Evolutionary conservation across 2,888 invertebrate species (phyloP).

Genomic region (Ochropleura leucogaster): DNA sequence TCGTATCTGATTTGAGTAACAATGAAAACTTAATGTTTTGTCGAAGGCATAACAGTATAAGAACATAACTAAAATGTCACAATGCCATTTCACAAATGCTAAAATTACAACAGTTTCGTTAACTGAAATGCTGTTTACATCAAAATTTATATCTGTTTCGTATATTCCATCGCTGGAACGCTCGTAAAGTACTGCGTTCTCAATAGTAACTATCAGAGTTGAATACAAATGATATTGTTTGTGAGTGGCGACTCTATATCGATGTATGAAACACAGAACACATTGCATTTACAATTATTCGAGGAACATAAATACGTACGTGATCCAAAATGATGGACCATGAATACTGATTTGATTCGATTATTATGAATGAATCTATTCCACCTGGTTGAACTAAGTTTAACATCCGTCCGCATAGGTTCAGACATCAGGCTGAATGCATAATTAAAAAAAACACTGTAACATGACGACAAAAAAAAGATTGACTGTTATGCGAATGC

Average conservation of each 20-base stretch:
- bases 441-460: background rate
- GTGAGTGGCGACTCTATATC: slow-evolving; percentile 34
- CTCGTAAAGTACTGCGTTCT: slow-evolving; percentile 62
- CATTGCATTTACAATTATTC: slow-evolving; percentile 67
- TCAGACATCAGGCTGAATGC: too few species aligned
- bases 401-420: background rate
- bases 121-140: slow-evolving; percentile 46
- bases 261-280: slow-evolving; percentile 41
- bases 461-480: background rate
- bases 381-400: background rate
- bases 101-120: slow-evolving; percentile 35
- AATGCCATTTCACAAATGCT: slow-evolving; percentile 38
- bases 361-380: slow-evolving; percentile 41
- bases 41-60: slow-evolving; percentile 15
- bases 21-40: background rate
- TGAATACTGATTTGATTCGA: slow-evolving; percentile 57
- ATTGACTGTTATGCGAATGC: background rate
- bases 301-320: slow-evolving; percentile 61
- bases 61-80: slow-evolving; percentile 39
- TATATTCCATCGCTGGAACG: slow-evolving; percentile 44
- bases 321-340: slow-evolving; percentile 44
- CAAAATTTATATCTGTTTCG: slow-evolving; percentile 54
- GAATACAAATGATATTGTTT: slow-evolving; percentile 73
- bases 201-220: slow-evolving; percentile 58
- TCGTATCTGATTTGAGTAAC: background rate